Conservation (phyloP, 2,888 invertebrate species). For the Hybos culiciformis region DNA sequence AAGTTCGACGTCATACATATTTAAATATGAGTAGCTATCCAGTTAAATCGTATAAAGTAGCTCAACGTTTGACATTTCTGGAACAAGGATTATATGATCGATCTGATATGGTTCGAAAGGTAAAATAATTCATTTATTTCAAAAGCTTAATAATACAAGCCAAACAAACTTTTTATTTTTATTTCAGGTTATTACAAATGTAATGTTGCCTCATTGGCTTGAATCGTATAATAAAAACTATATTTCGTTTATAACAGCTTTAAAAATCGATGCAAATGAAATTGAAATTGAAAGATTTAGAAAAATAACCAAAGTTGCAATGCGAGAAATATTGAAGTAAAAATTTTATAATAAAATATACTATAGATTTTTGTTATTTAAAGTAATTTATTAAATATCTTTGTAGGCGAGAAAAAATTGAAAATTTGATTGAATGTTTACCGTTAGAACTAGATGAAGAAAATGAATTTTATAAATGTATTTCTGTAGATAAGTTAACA, state of each 20-base stretch:
- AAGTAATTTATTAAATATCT: conserved; percentile 8
- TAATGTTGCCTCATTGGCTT: conserved; percentile 62
- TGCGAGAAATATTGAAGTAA: conserved; percentile 43
- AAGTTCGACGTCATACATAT: conserved; percentile 45
- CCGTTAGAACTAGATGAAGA: conserved; percentile 24
- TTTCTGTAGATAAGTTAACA: conserved; percentile 38
- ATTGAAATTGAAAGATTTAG: conserved; percentile 47
- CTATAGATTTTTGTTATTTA: conserved; percentile 2
- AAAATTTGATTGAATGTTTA: conserved; percentile 35
- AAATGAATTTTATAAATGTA: conserved; percentile 35
- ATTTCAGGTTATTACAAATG: conserved; percentile 33
- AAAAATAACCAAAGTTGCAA: conserved; percentile 40
- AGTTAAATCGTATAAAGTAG: conserved; percentile 42
- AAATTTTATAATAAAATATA: conserved; percentile 13
- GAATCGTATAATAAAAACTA: conserved; percentile 55
- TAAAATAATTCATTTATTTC: conserved; percentile 15
- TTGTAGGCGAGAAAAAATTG: conserved; percentile 28
- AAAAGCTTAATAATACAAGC: not conserved
- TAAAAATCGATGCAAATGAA: conserved; percentile 56
- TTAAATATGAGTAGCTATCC: conserved; percentile 37
- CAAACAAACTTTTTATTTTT: not conserved
- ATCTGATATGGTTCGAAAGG: conserved; percentile 38
- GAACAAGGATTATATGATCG: conserved; percentile 49
- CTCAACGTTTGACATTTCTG: conserved; percentile 47
- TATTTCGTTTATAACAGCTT: conserved; percentile 54